Evolutionary conservation across 2,888 invertebrate species (phyloP).

Genomic region (Vanessa cardui): DNA sequence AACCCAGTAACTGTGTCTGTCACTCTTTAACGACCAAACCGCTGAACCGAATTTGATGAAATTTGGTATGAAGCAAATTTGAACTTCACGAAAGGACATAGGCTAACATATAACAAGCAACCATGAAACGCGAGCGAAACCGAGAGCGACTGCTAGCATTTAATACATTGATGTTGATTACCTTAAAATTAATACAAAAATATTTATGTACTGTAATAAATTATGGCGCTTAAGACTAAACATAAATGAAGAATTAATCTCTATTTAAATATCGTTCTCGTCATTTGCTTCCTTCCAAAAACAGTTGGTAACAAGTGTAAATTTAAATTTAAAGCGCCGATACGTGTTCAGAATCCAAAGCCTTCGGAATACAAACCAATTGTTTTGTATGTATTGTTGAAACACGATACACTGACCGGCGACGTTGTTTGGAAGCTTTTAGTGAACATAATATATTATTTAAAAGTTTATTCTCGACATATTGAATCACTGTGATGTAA

Average conservation of each 20-base stretch:
- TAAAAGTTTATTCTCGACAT: conserved; percentile 10
- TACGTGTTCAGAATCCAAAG: conserved; percentile 23
- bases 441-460: conserved; percentile 19
- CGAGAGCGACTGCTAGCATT: no score
- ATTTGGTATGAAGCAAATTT: no score
- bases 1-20: no score
- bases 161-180: no score
- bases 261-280: background rate
- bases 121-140: no score
- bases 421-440: conserved; percentile 22
- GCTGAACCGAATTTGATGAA: no score
- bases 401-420: conserved; percentile 18
- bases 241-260: background rate
- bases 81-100: no score
- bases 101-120: no score
- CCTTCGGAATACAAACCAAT: conserved; percentile 14
- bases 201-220: background rate
- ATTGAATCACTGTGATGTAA: conserved; percentile 10
- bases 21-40: no score
- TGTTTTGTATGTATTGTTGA: conserved; percentile 26
- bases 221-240: no score
- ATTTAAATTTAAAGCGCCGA: conserved; percentile 17
- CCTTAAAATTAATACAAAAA: no score
- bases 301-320: conserved; percentile 4
- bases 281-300: no score